These are phyloP conservation scores for Platysternon megacephalum DNA, from an alignment of 2,113 vertebrate species.

Conservation along the genomic window DNA sequence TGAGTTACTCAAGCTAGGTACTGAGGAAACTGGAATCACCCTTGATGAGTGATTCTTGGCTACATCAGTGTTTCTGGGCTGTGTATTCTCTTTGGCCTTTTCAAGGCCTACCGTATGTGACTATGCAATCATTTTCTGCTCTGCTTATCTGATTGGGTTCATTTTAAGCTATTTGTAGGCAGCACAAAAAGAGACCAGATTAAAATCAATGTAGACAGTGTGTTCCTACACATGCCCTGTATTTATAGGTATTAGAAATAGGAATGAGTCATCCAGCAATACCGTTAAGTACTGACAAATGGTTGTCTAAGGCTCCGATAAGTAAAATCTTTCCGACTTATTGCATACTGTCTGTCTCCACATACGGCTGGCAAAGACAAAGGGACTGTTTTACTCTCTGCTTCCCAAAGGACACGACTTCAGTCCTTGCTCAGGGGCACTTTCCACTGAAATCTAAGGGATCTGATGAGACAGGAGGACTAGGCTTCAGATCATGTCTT, in stretches of 20 bases:
- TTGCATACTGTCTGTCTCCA: slow-evolving; percentile 41
- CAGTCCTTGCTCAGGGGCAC: slow-evolving; percentile 48
- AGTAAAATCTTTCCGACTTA: slow-evolving; percentile 49
- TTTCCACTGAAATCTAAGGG: slow-evolving; percentile 36
- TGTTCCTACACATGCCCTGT: slow-evolving; percentile 40
- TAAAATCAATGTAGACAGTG: slow-evolving; percentile 61
- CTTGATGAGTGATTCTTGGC: slow-evolving; percentile 6
- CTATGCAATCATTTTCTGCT: slow-evolving; percentile 56
- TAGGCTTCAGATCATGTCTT: slow-evolving; percentile 15
- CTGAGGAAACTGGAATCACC: not conserved
- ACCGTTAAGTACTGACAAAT: slow-evolving; percentile 69
- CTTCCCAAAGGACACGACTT: slow-evolving; percentile 45
- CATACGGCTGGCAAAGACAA: slow-evolving; percentile 21
- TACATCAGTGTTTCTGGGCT: slow-evolving; percentile 8
- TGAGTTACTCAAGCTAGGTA: not conserved
- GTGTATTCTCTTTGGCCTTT: slow-evolving; percentile 16
- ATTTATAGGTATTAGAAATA: slow-evolving; percentile 63
- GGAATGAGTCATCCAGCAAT: slow-evolving; percentile 58
- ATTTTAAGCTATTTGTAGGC: slow-evolving; percentile 45
- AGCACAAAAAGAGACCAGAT: slow-evolving; percentile 60
- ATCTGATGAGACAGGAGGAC: slow-evolving; percentile 17
- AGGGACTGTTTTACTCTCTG: slow-evolving; percentile 18
- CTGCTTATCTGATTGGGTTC: slow-evolving; percentile 56
- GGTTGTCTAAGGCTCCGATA: slow-evolving; percentile 55
- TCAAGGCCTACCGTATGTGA: slow-evolving; percentile 9